These are phyloP conservation scores for Dasysyrphus tricinctus DNA, from an alignment of 2,888 invertebrate species.

Conservation along the genomic window DNA sequence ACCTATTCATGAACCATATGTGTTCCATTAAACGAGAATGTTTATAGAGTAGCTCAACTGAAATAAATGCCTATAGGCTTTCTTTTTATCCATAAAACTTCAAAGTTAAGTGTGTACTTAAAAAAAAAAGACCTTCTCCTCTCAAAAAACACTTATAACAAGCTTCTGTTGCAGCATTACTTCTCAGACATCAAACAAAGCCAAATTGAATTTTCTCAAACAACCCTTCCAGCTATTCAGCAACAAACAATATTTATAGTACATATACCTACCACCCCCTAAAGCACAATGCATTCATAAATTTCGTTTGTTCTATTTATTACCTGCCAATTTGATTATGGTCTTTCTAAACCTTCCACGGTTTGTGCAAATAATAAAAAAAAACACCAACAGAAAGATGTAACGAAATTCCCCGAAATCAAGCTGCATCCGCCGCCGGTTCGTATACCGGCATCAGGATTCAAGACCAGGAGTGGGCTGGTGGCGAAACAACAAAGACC, in stretches of 20 bases:
- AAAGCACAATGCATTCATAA: conserved; percentile 58
- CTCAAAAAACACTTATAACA: neutral
- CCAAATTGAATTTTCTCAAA: conserved; percentile 13
- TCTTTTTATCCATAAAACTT: neutral
- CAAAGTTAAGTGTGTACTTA: neutral
- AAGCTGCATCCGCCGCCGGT: conserved; percentile 47
- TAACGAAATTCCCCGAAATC: conserved; percentile 59
- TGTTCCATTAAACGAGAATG: neutral
- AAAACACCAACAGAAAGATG: conserved; percentile 16
- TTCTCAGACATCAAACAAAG: neutral
- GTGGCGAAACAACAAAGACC: conserved; percentile 61
- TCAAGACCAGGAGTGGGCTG: neutral
- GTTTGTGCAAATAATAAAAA: conserved; percentile 3
- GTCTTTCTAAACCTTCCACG: conserved; percentile 21
- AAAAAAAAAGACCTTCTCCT: neutral
- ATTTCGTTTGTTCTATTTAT: conserved; percentile 69
- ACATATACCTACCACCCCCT: neutral
- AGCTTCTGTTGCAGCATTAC: conserved; percentile 1
- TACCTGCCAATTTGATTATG: conserved; percentile 71
- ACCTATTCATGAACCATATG: no score
- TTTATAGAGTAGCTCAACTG: neutral
- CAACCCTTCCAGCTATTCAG: conserved; percentile 8
- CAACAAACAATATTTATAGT: conserved; percentile 10
- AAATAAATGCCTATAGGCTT: neutral
- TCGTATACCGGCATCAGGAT: neutral